Percentiles rank a stretch among this genome's conserved stretches.
Evolutionary conservation across 2,113 vertebrate species (phyloP).

Genomic region (Terrapene triunguis): DNA sequence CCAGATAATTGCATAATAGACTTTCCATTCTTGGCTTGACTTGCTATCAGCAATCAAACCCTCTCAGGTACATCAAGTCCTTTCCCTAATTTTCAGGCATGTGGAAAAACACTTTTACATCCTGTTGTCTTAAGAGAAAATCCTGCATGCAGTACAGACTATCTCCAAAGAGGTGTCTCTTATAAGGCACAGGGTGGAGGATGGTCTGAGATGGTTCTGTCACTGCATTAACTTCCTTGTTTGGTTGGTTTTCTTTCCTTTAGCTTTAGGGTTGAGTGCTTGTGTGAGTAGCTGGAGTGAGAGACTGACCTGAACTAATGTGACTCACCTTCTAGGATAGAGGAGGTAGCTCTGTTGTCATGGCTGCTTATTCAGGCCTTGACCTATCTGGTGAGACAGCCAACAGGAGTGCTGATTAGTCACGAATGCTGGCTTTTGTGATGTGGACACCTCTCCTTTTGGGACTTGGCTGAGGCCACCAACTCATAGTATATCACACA

Average conservation of each 20-base stretch:
- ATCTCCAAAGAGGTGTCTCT: not conserved
- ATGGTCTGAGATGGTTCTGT: not conserved
- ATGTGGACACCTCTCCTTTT: not conserved
- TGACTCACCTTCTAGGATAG: not conserved
- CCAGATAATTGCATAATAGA: not conserved
- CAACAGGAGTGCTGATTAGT: not conserved
- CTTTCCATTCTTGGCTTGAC: not conserved
- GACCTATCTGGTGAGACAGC: not conserved
- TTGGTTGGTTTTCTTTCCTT: not conserved
- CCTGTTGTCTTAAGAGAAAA: not conserved
- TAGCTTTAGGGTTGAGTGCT: not conserved
- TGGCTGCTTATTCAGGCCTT: not conserved
- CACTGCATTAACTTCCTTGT: not conserved
- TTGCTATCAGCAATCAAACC: not conserved
- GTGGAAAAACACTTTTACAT: not conserved
- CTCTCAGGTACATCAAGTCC: not conserved
- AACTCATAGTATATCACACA: not conserved
- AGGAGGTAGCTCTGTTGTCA: not conserved
- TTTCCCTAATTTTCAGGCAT: not conserved
- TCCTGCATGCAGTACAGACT: not conserved
- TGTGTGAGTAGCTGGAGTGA: not conserved
- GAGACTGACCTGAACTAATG: not conserved
- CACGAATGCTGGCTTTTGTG: slow-evolving; percentile 28
- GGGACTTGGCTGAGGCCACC: not conserved
- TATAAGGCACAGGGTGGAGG: not conserved